Conservation (phyloP, 2,113 vertebrate genomes). For the Bos taurus region ARS-UCD2.0 NC_037342.1:27549501-27550000, state of each 20-base stretch:
- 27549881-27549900: neutral
- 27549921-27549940: neutral
- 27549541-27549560: neutral
- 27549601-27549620: neutral
- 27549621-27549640: neutral
- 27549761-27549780: neutral
- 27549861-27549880: neutral
- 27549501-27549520: neutral
- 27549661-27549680: neutral
- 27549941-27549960: neutral
- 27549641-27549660: neutral
- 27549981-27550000: neutral
- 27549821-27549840: constrained; percentile 8
- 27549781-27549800: neutral
- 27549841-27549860: neutral
- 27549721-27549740: neutral
- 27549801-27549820: neutral
- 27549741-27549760: neutral
- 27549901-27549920: neutral
- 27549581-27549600: neutral
- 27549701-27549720: neutral
- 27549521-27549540: neutral
- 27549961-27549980: constrained; percentile 24
- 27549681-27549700: neutral
- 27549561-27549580: neutral